phyloP scores from a whole-genome alignment of 2,888 invertebrate species.

The Augiades crinisus region DNA sequence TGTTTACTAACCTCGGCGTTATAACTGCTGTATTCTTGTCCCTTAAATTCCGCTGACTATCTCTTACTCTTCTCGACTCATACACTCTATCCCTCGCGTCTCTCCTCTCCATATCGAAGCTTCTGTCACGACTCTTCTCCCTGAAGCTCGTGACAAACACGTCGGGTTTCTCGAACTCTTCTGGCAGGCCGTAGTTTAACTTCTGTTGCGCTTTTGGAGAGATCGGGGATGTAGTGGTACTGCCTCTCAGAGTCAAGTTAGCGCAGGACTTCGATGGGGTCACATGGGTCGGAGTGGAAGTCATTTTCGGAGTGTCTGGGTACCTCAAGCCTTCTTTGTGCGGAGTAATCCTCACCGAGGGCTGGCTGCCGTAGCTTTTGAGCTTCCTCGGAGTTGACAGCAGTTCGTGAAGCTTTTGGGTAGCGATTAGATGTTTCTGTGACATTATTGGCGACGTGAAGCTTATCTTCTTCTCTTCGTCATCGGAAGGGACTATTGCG shows the following conservation, averaged over 20 bases:
- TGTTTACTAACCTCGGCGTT: conserved; percentile 66
- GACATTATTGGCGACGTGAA: conserved; percentile 73
- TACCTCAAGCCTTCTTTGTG: conserved; percentile 56
- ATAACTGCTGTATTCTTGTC: conserved; percentile 75
- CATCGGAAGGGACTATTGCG: conserved; percentile 82
- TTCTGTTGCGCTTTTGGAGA: conserved; percentile 82
- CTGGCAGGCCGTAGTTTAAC: conserved; percentile 71
- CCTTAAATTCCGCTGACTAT: conserved; percentile 39
- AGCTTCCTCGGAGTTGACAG: conserved; percentile 87
- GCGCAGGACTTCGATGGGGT: conserved; percentile 77
- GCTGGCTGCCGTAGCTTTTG: conserved; percentile 73
- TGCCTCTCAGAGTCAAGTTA: conserved; percentile 55
- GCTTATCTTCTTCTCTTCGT: conserved; percentile 67
- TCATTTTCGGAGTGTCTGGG: conserved; percentile 51
- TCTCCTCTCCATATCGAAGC: conserved; percentile 53
- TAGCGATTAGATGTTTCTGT: conserved; percentile 84
- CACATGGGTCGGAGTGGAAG: conserved; percentile 65
- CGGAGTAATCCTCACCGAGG: conserved; percentile 70
- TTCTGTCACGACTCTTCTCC: conserved; percentile 59
- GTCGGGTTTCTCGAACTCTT: conserved; percentile 58
- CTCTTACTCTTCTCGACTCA: conserved; percentile 46
- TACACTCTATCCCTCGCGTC: conserved; percentile 57
- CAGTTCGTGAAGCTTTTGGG: conserved; percentile 88
- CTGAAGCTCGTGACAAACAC: conserved; percentile 69
- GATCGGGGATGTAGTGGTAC: conserved; percentile 57